Evolutionary conservation across 2,113 vertebrate genomes (phyloP).

Genomic region (Brachirus orientalis): DNA sequence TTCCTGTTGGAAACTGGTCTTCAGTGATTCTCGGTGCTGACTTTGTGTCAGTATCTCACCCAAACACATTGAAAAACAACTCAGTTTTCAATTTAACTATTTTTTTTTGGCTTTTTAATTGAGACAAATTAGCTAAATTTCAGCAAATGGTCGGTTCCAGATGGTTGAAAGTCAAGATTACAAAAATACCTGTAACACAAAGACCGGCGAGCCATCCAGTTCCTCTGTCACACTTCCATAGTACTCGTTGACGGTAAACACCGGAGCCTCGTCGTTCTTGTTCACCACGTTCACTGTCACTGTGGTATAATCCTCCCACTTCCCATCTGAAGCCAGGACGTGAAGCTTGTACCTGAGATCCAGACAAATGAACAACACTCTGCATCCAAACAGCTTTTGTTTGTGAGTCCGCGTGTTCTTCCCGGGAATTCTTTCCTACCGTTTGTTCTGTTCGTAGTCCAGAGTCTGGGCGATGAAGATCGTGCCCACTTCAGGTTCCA

Average conservation of each 20-base stretch:
- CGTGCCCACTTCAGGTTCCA: conserved; percentile 89
- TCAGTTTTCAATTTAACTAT: too few relatives aligned
- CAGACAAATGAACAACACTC: neutral
- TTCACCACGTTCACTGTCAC: conserved; percentile 85
- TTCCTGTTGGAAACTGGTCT: too few relatives aligned
- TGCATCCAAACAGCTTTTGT: neutral
- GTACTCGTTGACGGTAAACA: conserved; percentile 89
- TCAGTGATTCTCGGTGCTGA: too few relatives aligned
- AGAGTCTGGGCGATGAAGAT: conserved; percentile 88
- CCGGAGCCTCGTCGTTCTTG: conserved; percentile 91
- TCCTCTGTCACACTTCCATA: conserved; percentile 90
- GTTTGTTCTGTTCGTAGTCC: conserved; percentile 88
- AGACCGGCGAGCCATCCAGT: conserved; percentile 86
- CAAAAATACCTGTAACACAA: conserved; percentile 86
- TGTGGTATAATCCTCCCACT: conserved; percentile 90
- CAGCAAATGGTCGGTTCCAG: too few relatives aligned
- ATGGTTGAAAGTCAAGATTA: too few relatives aligned
- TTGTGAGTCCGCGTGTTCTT: too few relatives aligned
- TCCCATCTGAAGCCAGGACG: conserved; percentile 89
- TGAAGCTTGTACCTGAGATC: conserved; percentile 83
- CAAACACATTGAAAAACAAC: too few relatives aligned
- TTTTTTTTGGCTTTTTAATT: too few relatives aligned
- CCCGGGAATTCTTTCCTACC: conserved; percentile 52
- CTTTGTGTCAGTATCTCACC: too few relatives aligned
- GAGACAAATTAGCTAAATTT: too few relatives aligned